phyloP scores from a whole-genome alignment of 2,797 vertebrate genomes.

The Geotrypetes seraphini region DNA sequence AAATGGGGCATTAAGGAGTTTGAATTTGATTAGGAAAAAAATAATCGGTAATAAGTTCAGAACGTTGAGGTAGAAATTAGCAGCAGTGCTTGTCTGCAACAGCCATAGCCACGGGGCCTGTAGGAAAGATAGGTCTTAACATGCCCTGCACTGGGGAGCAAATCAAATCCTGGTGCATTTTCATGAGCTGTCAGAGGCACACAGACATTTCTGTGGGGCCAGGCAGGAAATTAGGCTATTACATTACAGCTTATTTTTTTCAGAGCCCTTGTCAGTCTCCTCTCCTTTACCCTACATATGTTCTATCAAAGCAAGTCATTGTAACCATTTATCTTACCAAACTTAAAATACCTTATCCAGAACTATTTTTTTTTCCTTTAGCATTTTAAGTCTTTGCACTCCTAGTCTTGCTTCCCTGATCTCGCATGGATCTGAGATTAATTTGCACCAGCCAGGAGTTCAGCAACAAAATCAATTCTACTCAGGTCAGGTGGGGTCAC shows the following conservation, averaged over 20 bases:
- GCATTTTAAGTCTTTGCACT: conserved; percentile 52
- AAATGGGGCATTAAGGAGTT: background rate
- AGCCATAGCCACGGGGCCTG: conserved; percentile 37
- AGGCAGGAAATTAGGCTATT: conserved; percentile 92
- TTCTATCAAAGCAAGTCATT: conserved; percentile 81
- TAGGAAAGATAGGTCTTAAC: conserved; percentile 62
- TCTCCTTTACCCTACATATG: conserved; percentile 67
- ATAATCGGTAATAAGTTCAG: conserved; percentile 3
- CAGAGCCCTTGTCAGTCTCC: conserved; percentile 59
- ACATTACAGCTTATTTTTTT: conserved; percentile 79
- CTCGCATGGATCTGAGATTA: conserved; percentile 69
- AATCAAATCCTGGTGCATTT: conserved; percentile 76
- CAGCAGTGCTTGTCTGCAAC: conserved; percentile 5
- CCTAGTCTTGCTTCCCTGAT: conserved; percentile 54
- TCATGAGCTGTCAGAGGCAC: conserved; percentile 79
- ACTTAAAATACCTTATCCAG: conserved; percentile 70
- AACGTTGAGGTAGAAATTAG: conserved; percentile 13
- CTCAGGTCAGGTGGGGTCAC: conserved; percentile 78
- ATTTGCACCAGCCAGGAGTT: conserved; percentile 72
- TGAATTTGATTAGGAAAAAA: conserved; percentile 7
- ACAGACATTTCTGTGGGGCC: conserved; percentile 71
- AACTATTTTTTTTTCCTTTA: conserved; percentile 36
- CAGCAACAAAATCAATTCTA: conserved; percentile 88
- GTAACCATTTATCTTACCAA: conserved; percentile 79
- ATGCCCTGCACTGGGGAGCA: conserved; percentile 64